These are phyloP conservation scores for Pandemis cinnamomeana DNA, from an alignment of 2,888 invertebrate genomes.

Conservation along the genomic window DNA sequence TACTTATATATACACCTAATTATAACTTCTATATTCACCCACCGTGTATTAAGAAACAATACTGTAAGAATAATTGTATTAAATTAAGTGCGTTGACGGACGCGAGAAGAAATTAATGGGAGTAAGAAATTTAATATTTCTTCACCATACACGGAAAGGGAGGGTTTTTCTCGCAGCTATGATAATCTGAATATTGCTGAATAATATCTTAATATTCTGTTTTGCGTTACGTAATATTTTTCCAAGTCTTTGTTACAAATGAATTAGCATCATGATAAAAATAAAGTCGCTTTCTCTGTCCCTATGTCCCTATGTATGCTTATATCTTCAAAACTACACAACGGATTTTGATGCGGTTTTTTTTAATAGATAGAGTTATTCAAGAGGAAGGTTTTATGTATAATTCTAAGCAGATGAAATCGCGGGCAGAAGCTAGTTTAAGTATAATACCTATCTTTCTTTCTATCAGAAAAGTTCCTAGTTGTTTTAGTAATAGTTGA, in stretches of 20 bases:
- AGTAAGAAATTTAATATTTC: slow-evolving; percentile 35
- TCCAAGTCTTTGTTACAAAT: slow-evolving; percentile 5
- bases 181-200: slow-evolving; percentile 19
- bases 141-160: slow-evolving; percentile 24
- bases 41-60: not conserved
- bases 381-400: too few species aligned
- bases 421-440: too few species aligned
- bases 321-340: too few species aligned
- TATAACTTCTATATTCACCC: not conserved
- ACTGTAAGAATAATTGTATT: slow-evolving; percentile 3
- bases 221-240: slow-evolving; percentile 16
- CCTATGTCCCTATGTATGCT: too few species aligned
- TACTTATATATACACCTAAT: not conserved
- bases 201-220: slow-evolving; percentile 18
- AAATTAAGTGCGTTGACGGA: slow-evolving; percentile 11
- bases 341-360: too few species aligned
- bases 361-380: too few species aligned
- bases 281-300: too few species aligned
- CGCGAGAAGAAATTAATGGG: slow-evolving; percentile 17
- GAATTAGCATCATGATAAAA: not conserved
- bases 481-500: not conserved
- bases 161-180: not conserved
- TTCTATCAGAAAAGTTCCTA: not conserved
- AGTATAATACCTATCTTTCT: too few species aligned
- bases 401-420: too few species aligned